Conservation (phyloP, 2,113 vertebrate species). For the Hypanus sabinus region DNA sequence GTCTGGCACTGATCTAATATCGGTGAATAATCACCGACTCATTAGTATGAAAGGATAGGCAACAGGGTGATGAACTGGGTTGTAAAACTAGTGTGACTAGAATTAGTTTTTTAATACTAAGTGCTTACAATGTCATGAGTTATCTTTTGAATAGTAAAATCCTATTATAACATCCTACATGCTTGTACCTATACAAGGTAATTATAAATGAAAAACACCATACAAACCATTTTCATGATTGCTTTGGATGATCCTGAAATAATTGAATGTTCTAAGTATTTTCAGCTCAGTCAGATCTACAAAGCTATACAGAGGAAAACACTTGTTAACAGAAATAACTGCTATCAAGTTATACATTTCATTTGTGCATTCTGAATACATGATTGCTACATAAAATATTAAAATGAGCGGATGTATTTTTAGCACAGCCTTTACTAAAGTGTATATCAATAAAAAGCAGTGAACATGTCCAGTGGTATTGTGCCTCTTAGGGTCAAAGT, state of each 20-base stretch:
- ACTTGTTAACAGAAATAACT: neutral
- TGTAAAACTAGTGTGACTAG: no score
- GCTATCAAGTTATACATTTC: neutral
- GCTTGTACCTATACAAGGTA: no score
- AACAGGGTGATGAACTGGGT: neutral
- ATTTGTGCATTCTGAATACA: neutral
- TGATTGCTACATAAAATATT: neutral
- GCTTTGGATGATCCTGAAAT: neutral
- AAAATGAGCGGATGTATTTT: neutral
- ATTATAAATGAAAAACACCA: neutral
- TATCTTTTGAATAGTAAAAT: neutral
- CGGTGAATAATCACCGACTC: neutral
- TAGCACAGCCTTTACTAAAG: neutral
- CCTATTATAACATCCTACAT: neutral
- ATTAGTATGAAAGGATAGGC: neutral
- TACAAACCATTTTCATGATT: neutral
- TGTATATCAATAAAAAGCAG: neutral
- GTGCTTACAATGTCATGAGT: neutral
- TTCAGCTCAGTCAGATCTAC: neutral
- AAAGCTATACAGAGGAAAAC: neutral
- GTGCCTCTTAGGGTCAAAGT: neutral
- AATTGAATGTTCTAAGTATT: neutral
- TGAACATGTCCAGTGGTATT: neutral
- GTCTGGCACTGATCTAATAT: neutral
- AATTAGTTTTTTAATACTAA: neutral